Evolutionary conservation across 2,113 vertebrate species (phyloP).

Genomic region (Neolamprologus toae): DNA sequence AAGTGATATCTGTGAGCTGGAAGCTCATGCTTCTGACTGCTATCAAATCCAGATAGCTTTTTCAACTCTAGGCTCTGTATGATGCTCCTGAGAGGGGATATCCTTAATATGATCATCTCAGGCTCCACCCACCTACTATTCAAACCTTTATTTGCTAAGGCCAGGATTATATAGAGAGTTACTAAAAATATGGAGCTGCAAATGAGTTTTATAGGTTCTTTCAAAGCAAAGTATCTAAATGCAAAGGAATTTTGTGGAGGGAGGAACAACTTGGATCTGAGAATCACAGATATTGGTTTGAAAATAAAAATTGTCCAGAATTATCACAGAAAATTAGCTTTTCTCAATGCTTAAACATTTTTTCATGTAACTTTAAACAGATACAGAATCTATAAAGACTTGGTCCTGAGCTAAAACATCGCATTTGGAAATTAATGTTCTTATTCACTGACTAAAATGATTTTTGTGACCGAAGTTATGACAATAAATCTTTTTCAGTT

Average conservation of each 20-base stretch:
- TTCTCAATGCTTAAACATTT: background rate
- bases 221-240: background rate
- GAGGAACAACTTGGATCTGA: background rate
- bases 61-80: background rate
- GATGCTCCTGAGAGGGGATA: rapidly evolving
- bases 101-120: background rate
- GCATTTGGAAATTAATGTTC: background rate
- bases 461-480: background rate
- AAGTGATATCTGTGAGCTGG: rapidly evolving
- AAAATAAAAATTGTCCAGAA: background rate
- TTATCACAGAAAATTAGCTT: background rate
- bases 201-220: background rate
- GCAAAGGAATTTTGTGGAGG: background rate
- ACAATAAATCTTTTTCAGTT: background rate
- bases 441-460: rapidly evolving
- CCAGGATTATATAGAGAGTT: background rate
- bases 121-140: background rate
- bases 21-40: background rate
- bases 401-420: background rate
- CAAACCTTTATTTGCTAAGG: background rate
- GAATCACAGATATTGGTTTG: background rate
- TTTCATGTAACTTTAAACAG: background rate
- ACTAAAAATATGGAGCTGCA: background rate
- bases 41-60: background rate
- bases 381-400: background rate